Evolutionary conservation across 2,113 vertebrate genomes (phyloP), one percentile per base, ranked within the genome.

Genomic region (Phycodurus eques): DNA sequence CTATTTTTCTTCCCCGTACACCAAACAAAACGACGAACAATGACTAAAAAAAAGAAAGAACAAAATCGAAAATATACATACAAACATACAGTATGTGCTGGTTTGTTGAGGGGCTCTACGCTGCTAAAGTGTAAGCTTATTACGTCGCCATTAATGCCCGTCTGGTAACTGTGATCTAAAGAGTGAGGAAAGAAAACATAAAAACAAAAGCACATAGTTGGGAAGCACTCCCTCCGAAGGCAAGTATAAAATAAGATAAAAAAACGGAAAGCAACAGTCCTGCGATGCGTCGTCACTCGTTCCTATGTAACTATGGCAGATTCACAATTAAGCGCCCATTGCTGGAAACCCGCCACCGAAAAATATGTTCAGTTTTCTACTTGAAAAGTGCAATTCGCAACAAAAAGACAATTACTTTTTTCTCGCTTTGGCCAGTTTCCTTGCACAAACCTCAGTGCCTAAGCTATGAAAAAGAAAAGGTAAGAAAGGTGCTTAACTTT

Each of bases 361-460:
- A 43, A 85, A 80, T 80, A 80, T 76, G 62, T 79, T 73, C 46
- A 66, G 71, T 72, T 63, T 75, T 57, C 15, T 78, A 84, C 75
- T 77, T 78, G 81, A 90, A 93, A 94, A 93, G 93, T 94, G 92
- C 92, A 93, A 90, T 92, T 93, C 10, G 53, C 89, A 90, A 92
- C 91, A 92, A 77, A 88, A 91, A 89, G 77, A 88, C 85, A 88
- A 82, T 84, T 83, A 90, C 80, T 89, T 80, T 74, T 85, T 90
- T 84, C 83, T 60, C 35, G 84, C 93, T 94, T 94, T 93, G 92
- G 92, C 91, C 92, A 89, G 90, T 93, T 93, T 92, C 85, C 72
- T 88, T 91, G 81, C 80, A 90, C 78, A 87, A 86, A 87, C 85
- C 80, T 87, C 83, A 86, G 90, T 85, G 83, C 73, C 80, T 91